Evolutionary conservation across 2,888 invertebrate species (phyloP), one percentile per base, ranked within the genome.

Genomic region (Uropetala carovei): DNA sequence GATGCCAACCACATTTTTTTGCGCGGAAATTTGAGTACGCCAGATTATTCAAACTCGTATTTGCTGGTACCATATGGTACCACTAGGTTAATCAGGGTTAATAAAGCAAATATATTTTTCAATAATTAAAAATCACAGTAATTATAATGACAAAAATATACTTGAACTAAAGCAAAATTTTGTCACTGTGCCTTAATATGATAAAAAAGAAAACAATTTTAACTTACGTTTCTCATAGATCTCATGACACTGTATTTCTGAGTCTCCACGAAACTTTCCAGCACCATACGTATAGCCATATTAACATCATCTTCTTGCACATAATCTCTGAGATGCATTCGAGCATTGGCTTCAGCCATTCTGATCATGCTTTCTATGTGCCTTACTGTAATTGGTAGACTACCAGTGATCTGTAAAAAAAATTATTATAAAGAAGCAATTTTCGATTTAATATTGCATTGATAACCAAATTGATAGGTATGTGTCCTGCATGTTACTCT

Each of bases 181-280:
- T 43, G 1, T 43, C 43, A 43, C 43, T 1, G 43, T 43, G 43
- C 43, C 43, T 43, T 43, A 43, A 3, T 43, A 3, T 43, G 5
- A 43, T 43, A 43, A 3, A 43, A 5, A 43, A 3, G 5, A 43
- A 43, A 43, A 43, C 5, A 43, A 43, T 43, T 43, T 1, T 43
- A 82, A 93, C 94, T 94, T 95, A 98, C 98, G 96, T 97, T 97
- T 96, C 97, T 96, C 99, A 99, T 99, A 89, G 97, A 97, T 94
- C 98, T 97, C 99, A 99, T 99, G 58, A 99, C 98, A 94, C 98
- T 98, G 96, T 98, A 99, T 95, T 99, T 99, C 95, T 99, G 99
- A 0, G 99, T 99, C 94, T 98, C 98, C 92, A 99, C 98, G 95
- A 99, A 99, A 94, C 99, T 99, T 95, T 99, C 99, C 92, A 99